Conservation (phyloP, 2,797 vertebrate species). For the Gymnothorax javanicus region DNA sequence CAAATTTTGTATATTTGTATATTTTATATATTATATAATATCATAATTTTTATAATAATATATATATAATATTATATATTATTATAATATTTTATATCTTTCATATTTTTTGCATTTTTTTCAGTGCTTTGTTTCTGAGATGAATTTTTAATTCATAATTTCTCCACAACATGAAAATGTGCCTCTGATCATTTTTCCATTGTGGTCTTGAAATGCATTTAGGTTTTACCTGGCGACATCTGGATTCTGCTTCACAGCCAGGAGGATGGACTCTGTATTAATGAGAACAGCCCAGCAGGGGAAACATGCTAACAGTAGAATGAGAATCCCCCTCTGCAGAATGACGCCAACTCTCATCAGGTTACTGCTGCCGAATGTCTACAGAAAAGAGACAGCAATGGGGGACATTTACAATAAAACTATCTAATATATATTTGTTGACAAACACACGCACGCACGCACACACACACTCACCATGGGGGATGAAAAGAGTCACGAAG, state of each 20-base stretch:
- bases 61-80: too few relatives aligned
- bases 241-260: constrained; percentile 77
- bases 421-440: not conserved
- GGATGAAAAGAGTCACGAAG: too few relatives aligned
- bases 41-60: too few relatives aligned
- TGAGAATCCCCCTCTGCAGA: constrained; percentile 82
- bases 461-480: too few relatives aligned
- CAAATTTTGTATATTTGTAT: too few relatives aligned
- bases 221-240: constrained; percentile 78
- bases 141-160: too few relatives aligned
- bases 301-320: constrained; percentile 86
- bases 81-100: too few relatives aligned
- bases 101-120: too few relatives aligned
- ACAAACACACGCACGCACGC: not conserved
- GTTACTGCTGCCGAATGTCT: constrained; percentile 88
- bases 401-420: not conserved
- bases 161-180: too few relatives aligned
- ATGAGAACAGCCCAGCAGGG: constrained; percentile 92
- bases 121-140: too few relatives aligned
- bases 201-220: not conserved
- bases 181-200: too few relatives aligned
- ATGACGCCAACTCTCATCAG: constrained; percentile 86
- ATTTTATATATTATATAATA: too few relatives aligned
- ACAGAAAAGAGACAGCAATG: constrained; percentile 26
- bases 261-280: constrained; percentile 83